Conservation (phyloP, 2,113 vertebrate genomes). For the Zosterops lateralis region DNA sequence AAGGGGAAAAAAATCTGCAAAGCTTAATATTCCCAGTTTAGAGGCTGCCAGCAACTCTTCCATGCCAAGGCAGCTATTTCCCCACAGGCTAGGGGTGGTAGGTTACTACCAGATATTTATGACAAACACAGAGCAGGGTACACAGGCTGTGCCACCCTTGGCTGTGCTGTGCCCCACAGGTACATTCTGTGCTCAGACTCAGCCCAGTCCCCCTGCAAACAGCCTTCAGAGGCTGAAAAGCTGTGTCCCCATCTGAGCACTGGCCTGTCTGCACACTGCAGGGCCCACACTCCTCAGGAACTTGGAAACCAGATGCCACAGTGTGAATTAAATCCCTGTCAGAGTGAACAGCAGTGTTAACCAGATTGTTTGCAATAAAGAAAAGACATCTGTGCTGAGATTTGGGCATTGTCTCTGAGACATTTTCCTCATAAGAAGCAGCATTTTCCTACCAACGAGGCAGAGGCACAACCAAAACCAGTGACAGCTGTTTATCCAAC, state of each 20-base stretch:
- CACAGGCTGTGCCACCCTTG: neutral
- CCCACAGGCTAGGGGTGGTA: neutral
- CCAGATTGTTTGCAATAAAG: neutral
- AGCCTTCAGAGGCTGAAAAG: fast-evolving
- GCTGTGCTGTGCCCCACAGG: neutral
- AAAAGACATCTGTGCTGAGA: neutral
- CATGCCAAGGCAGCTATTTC: neutral
- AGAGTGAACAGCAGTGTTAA: neutral
- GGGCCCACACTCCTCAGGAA: neutral
- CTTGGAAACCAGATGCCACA: neutral
- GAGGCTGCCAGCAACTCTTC: neutral
- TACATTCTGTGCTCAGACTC: fast-evolving
- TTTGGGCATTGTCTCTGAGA: neutral
- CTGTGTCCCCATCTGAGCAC: neutral
- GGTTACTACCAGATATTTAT: neutral
- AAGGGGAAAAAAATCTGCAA: neutral
- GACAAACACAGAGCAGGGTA: neutral
- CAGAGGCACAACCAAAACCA: neutral
- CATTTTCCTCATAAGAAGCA: neutral
- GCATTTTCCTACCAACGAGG: neutral
- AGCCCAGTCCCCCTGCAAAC: neutral
- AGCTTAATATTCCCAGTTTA: neutral
- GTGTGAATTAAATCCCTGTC: fast-evolving
- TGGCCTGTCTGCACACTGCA: neutral
- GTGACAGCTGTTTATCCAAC: neutral